phyloP scores from a whole-genome alignment of 2,888 invertebrate genomes.

The Thyatira batis region DNA sequence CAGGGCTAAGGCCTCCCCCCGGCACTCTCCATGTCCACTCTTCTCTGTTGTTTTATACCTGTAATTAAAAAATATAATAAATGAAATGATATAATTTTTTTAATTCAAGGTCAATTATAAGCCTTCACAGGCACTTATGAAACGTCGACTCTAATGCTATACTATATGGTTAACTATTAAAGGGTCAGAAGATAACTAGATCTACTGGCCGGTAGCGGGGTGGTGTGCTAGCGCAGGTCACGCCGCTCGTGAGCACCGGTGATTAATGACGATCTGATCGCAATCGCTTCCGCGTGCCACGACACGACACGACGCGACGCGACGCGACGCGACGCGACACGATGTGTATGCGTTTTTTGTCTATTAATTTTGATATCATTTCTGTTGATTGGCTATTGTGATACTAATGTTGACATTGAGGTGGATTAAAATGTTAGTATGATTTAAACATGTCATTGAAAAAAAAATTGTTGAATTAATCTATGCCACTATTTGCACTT shows the following conservation, averaged over 20 bases:
- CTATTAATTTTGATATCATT: background rate
- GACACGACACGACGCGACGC: slow-evolving; percentile 17
- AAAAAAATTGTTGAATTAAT: too few relatives aligned
- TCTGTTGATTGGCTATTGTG: background rate
- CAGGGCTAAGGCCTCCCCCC: too few relatives aligned
- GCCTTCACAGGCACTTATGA: too few relatives aligned
- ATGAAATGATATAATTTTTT: too few relatives aligned
- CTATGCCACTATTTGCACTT: too few relatives aligned
- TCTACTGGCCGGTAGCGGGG: slow-evolving; percentile 13
- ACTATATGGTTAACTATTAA: background rate
- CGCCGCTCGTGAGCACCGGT: slow-evolving; percentile 48
- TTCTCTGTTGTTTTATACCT: too few relatives aligned
- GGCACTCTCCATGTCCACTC: too few relatives aligned
- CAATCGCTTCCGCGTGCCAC: slow-evolving; percentile 62
- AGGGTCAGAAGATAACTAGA: background rate
- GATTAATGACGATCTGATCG: slow-evolving; percentile 52
- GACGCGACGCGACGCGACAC: background rate
- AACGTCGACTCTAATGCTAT: too few relatives aligned
- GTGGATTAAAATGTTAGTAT: too few relatives aligned
- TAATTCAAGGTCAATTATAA: background rate
- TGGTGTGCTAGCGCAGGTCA: slow-evolving; percentile 52
- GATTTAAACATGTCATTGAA: too few relatives aligned
- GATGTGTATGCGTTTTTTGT: slow-evolving; percentile 2
- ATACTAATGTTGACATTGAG: too few relatives aligned
- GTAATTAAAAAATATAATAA: too few relatives aligned